Percentiles rank a stretch among this genome's conserved stretches.
Conservation (phyloP, 2,113 vertebrate species). For the Phoenicopterus ruber region DNA sequence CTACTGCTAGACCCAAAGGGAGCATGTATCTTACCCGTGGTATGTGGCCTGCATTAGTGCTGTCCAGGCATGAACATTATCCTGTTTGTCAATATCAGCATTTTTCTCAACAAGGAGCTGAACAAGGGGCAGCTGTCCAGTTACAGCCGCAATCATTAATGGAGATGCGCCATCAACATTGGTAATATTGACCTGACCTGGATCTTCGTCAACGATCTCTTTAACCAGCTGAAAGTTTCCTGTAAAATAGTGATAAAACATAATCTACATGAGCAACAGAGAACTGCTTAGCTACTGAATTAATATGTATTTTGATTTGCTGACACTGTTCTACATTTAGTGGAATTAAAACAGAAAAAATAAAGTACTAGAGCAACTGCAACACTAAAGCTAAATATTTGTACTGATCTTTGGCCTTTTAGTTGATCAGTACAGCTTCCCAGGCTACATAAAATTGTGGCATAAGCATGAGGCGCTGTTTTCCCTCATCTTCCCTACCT, state of each 20-base stretch:
- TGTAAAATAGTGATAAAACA: constrained; percentile 45
- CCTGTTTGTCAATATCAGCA: constrained; percentile 89
- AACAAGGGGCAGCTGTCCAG: constrained; percentile 88
- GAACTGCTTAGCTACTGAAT: not conserved
- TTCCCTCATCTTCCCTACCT: not conserved
- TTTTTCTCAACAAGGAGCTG: constrained; percentile 91
- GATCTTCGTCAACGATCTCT: constrained; percentile 91
- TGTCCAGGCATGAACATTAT: constrained; percentile 92
- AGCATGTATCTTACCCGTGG: constrained; percentile 81
- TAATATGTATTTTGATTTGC: not conserved
- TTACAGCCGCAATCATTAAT: constrained; percentile 94
- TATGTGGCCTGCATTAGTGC: constrained; percentile 98
- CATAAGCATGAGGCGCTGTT: not conserved
- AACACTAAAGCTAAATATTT: not conserved
- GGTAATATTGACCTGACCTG: constrained; percentile 86
- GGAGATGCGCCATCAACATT: constrained; percentile 93
- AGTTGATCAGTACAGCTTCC: not conserved
- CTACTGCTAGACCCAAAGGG: not conserved
- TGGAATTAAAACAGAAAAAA: not conserved
- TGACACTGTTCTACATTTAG: not conserved
- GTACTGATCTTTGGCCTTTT: not conserved
- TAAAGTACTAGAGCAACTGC: not conserved
- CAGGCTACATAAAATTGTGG: not conserved
- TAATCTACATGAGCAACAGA: not conserved
- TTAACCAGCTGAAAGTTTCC: constrained; percentile 91